phyloP scores from a whole-genome alignment of 2,888 invertebrate genomes.

The Bimastos eiseni region DNA sequence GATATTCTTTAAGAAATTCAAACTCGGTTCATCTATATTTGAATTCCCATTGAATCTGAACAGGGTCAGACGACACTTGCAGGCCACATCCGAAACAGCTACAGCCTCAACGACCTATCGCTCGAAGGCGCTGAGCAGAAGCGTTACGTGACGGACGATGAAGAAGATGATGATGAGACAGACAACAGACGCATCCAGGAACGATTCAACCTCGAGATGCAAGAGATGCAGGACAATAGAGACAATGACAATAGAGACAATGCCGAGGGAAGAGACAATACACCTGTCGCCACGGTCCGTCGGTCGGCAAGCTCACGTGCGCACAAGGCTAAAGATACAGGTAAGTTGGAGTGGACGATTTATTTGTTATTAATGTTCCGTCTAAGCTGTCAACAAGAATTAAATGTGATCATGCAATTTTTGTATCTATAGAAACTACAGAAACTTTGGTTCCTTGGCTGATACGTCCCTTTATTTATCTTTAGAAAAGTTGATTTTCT shows the following conservation, averaged over 20 bases:
- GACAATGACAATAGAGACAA: not conserved
- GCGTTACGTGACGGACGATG: not conserved
- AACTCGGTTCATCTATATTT: too few relatives aligned
- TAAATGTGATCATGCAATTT: too few relatives aligned
- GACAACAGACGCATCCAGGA: conserved; percentile 13
- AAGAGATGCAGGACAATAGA: not conserved
- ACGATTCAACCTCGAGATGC: not conserved
- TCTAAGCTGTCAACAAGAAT: too few relatives aligned
- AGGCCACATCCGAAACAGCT: conserved; percentile 85
- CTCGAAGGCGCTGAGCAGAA: not conserved
- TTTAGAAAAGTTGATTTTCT: too few relatives aligned
- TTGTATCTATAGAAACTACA: too few relatives aligned
- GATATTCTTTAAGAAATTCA: too few relatives aligned
- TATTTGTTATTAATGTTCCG: not conserved
- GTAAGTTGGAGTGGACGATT: not conserved
- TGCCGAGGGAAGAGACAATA: not conserved
- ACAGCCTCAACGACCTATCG: conserved; percentile 83
- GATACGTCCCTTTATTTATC: too few relatives aligned
- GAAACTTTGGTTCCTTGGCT: too few relatives aligned
- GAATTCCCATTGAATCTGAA: not conserved
- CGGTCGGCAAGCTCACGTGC: conserved; percentile 10
- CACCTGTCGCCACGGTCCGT: not conserved
- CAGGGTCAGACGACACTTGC: conserved; percentile 89
- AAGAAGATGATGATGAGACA: conserved; percentile 26
- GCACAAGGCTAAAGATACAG: not conserved